Evolutionary conservation across 2,113 vertebrate species (phyloP).

Genomic region (Hoplias malabaricus): DNA sequence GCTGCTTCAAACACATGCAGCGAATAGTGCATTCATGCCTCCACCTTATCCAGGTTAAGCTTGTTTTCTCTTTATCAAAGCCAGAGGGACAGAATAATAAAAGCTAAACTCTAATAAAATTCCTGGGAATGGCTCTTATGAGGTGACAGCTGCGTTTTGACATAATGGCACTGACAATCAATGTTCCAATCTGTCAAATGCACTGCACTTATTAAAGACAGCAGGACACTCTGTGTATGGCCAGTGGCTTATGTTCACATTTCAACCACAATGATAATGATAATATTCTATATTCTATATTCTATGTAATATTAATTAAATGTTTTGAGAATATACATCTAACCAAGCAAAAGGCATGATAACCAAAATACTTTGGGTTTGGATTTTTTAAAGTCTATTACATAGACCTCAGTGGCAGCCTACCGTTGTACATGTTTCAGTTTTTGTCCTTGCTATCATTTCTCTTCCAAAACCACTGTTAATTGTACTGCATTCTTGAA

Average conservation of each 20-base stretch:
- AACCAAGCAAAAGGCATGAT: too few relatives aligned
- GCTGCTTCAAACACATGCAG: background rate
- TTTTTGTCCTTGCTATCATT: too few relatives aligned
- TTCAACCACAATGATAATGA: background rate
- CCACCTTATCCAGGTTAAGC: slow-evolving; percentile 3
- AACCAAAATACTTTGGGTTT: too few relatives aligned
- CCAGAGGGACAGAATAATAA: slow-evolving; percentile 10
- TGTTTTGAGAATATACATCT: too few relatives aligned
- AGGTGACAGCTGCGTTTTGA: background rate
- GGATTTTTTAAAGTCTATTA: too few relatives aligned
- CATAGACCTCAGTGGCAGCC: too few relatives aligned
- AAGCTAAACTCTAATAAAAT: background rate
- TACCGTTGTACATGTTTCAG: too few relatives aligned
- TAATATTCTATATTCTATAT: too few relatives aligned
- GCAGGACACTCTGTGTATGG: background rate
- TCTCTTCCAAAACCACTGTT: too few relatives aligned
- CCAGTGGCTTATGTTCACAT: background rate
- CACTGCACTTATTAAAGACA: background rate
- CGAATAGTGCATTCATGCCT: background rate
- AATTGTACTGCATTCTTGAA: too few relatives aligned
- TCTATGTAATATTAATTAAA: too few relatives aligned
- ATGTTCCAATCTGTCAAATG: slow-evolving; percentile 4
- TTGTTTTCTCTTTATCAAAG: slow-evolving; percentile 1
- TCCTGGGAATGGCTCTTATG: background rate
- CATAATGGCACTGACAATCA: slow-evolving; percentile 15